Conservation (phyloP, 2,888 invertebrate species). For the Anoplius nigerrimus region DNA sequence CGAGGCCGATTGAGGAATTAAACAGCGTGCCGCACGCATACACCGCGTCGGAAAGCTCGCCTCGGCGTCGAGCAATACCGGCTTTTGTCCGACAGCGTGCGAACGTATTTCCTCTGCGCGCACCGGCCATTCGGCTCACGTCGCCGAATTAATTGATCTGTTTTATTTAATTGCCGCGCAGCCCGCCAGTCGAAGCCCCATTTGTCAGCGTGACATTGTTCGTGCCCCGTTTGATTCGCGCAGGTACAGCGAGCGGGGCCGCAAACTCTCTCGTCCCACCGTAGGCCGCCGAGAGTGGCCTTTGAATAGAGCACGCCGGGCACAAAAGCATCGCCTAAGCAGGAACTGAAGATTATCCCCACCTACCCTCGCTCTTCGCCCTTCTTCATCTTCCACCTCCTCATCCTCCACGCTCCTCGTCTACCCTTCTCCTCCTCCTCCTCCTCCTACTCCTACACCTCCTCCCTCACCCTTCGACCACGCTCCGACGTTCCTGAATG, state of each 20-base stretch:
- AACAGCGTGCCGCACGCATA: too few relatives aligned
- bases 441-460: not conserved
- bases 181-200: conserved; percentile 29
- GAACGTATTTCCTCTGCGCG: conserved; percentile 1
- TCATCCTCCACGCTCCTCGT: not conserved
- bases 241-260: conserved; percentile 38
- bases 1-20: too few relatives aligned
- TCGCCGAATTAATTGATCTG: conserved; percentile 39
- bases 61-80: too few relatives aligned
- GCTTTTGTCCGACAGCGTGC: too few relatives aligned
- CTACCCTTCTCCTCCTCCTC: not conserved
- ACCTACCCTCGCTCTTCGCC: conserved; percentile 19
- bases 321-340: conserved; percentile 43
- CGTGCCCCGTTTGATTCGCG: conserved; percentile 42
- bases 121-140: conserved; percentile 16
- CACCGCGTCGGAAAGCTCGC: too few relatives aligned
- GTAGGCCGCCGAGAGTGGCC: conserved; percentile 27
- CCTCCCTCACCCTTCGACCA: not conserved
- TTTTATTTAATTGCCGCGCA: conserved; percentile 19
- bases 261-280: conserved; percentile 1
- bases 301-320: conserved; percentile 34
- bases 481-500: not conserved
- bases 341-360: conserved; percentile 46
- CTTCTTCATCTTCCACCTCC: not conserved
- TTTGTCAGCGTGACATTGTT: conserved; percentile 47